These are phyloP conservation scores for Falcunculus frontatus DNA, from an alignment of 2,113 vertebrate species.

Conservation along the genomic window DNA sequence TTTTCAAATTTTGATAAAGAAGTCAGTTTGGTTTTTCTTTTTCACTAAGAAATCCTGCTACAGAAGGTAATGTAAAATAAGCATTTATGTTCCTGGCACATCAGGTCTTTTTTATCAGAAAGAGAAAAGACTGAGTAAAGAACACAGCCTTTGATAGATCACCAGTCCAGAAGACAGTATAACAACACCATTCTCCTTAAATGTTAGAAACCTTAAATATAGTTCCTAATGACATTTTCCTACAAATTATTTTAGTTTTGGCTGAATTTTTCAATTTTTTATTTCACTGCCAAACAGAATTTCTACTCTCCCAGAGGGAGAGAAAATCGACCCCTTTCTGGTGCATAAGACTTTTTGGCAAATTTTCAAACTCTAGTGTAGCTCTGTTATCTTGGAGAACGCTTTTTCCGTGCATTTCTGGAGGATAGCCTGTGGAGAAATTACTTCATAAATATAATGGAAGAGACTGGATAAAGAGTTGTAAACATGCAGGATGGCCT, in stretches of 20 bases:
- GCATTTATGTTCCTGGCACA: background rate
- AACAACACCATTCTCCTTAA: background rate
- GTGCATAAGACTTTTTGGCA: background rate
- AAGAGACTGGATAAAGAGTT: background rate
- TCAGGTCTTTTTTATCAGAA: background rate
- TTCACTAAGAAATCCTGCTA: background rate
- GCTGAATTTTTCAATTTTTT: background rate
- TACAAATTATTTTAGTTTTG: background rate
- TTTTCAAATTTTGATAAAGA: background rate
- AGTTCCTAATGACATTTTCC: background rate
- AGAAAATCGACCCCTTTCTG: background rate
- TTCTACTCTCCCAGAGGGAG: background rate
- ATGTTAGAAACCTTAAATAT: background rate
- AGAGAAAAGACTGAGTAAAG: background rate
- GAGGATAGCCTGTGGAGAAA: background rate
- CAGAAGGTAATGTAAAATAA: background rate
- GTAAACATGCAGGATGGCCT: background rate
- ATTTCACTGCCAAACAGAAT: background rate
- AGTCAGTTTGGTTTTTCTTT: background rate
- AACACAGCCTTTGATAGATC: background rate
- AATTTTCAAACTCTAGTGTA: background rate
- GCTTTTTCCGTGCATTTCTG: background rate
- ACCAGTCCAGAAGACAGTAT: background rate
- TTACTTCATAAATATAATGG: background rate
- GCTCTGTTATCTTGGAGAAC: background rate